Conservation (phyloP, 2,113 vertebrate species). For the Microcebus jonahi region DNA sequence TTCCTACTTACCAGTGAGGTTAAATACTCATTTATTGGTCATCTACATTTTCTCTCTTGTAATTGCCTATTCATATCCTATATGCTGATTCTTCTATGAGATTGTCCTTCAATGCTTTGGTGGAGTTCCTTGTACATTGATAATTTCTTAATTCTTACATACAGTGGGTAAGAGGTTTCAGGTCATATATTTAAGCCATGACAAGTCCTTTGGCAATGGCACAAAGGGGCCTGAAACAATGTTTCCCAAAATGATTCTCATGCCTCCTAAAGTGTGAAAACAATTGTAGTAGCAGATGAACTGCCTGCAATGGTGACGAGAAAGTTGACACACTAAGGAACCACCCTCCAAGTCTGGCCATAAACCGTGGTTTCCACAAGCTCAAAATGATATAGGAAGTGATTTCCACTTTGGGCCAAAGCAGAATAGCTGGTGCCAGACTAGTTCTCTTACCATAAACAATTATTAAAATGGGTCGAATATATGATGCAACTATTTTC, state of each 20-base stretch:
- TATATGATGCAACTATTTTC: not conserved
- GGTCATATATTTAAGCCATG: not conserved
- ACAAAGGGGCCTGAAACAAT: not conserved
- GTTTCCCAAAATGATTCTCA: not conserved
- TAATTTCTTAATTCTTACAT: slow-evolving; percentile 29
- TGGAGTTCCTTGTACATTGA: not conserved
- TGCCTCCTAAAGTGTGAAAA: not conserved
- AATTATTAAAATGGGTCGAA: not conserved
- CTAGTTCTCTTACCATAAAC: not conserved
- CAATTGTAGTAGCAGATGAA: not conserved
- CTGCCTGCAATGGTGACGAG: not conserved
- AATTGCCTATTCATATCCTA: not conserved
- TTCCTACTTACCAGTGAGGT: not conserved
- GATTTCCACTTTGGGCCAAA: not conserved
- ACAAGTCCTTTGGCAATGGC: not conserved
- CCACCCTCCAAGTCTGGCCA: not conserved
- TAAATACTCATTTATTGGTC: not conserved
- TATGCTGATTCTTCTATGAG: not conserved
- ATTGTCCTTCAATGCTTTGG: not conserved
- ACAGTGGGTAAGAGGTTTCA: not conserved
- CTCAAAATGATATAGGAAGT: not conserved
- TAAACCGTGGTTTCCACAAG: not conserved
- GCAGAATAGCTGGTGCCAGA: not conserved
- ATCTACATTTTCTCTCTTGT: not conserved
- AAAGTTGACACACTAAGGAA: not conserved